Evolutionary conservation across 2,888 invertebrate genomes (phyloP).

Genomic region (Hemithea aestivaria): DNA sequence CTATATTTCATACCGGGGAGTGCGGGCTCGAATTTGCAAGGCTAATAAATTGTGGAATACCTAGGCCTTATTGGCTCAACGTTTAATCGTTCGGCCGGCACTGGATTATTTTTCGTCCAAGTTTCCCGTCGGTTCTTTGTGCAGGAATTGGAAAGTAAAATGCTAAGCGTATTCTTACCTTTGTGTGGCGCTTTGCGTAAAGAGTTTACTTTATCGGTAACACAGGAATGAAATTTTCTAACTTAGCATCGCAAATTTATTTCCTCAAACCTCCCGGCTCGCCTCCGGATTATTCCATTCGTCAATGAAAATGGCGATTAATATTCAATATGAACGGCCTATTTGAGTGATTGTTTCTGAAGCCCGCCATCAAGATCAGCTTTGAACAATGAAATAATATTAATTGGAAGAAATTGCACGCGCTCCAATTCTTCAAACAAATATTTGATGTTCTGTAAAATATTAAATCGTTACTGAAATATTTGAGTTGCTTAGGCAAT

Average conservation of each 20-base stretch:
- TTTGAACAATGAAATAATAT: conserved; percentile 57
- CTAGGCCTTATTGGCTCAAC: conserved; percentile 75
- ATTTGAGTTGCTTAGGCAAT: conserved; percentile 24
- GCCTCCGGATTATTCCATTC: conserved; percentile 73
- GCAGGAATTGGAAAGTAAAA: conserved; percentile 56
- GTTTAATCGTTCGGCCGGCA: conserved; percentile 59
- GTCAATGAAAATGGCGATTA: conserved; percentile 74
- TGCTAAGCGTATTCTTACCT: conserved; percentile 66
- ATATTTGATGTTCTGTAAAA: conserved; percentile 55
- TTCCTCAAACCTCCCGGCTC: conserved; percentile 58
- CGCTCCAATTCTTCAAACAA: conserved; percentile 50
- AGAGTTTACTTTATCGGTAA: conserved; percentile 72
- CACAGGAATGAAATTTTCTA: conserved; percentile 74
- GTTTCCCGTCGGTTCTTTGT: conserved; percentile 49
- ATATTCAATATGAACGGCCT: conserved; percentile 77
- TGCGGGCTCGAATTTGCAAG: conserved; percentile 72
- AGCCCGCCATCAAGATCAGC: conserved; percentile 49
- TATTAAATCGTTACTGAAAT: conserved; percentile 44
- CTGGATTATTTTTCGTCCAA: conserved; percentile 64
- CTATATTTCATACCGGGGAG: conserved; percentile 73
- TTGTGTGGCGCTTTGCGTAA: conserved; percentile 50
- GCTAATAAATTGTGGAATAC: conserved; percentile 77
- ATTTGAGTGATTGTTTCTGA: conserved; percentile 75
- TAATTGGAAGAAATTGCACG: conserved; percentile 57
- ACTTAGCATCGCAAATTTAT: conserved; percentile 79